Evolutionary conservation across 2,113 vertebrate species (phyloP).

Genomic region (Pseudonaja textilis): DNA sequence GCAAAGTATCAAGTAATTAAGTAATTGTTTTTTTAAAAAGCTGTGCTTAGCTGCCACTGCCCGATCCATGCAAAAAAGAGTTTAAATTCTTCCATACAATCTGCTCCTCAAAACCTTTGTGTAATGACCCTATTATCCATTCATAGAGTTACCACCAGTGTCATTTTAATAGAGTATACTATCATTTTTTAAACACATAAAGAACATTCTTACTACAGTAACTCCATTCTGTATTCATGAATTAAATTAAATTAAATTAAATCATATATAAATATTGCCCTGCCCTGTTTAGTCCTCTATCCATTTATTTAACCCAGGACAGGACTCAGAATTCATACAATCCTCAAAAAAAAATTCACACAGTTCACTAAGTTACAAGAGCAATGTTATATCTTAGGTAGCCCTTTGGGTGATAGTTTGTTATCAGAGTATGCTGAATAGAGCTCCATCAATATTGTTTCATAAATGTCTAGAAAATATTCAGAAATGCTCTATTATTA

Average conservation of each 20-base stretch:
- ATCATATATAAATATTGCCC: neutral
- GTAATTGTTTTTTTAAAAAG: slow-evolving; percentile 21
- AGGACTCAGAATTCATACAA: neutral
- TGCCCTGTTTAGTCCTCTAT: neutral
- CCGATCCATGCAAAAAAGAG: neutral
- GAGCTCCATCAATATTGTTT: neutral
- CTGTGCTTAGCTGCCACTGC: neutral
- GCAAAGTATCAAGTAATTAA: slow-evolving; percentile 48
- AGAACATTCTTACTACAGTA: neutral
- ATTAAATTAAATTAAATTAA: neutral
- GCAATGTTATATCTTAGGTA: neutral
- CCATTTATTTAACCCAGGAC: neutral
- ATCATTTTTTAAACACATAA: neutral
- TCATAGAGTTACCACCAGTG: neutral
- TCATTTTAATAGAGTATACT: neutral
- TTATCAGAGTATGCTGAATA: neutral
- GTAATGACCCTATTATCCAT: neutral
- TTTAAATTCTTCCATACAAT: neutral
- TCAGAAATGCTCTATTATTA: neutral
- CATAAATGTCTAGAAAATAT: neutral
- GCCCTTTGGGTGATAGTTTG: neutral
- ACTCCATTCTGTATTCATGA: neutral
- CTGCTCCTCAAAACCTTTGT: neutral
- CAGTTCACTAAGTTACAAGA: neutral
- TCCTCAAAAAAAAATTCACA: neutral